Evolutionary conservation across 2,888 invertebrate species (phyloP).

Genomic region (Patella pellucida): DNA sequence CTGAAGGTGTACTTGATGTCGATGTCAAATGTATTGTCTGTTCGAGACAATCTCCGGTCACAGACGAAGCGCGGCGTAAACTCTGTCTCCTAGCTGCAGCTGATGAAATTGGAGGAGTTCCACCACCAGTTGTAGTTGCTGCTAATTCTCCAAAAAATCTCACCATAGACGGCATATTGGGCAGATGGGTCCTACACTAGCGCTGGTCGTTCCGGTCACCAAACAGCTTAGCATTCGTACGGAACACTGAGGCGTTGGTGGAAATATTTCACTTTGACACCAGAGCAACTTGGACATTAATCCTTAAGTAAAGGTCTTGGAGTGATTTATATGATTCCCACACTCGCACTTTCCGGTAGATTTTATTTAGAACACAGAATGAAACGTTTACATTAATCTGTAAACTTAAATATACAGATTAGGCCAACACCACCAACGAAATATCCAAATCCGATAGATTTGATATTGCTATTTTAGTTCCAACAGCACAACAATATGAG

Average conservation of each 20-base stretch:
- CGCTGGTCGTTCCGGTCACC: background rate
- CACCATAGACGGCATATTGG: conserved; percentile 43
- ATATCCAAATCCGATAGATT: too few species aligned
- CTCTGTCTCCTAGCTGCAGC: conserved; percentile 44
- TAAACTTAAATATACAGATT: too few species aligned
- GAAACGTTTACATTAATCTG: too few species aligned
- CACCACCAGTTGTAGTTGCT: conserved; percentile 26
- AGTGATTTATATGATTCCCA: too few species aligned
- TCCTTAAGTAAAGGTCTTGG: too few species aligned
- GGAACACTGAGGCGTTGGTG: background rate
- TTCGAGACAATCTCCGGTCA: conserved; percentile 54
- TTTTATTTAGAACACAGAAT: too few species aligned
- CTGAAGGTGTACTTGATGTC: conserved; percentile 43
- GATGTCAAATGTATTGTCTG: conserved; percentile 54
- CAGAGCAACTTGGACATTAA: too few species aligned
- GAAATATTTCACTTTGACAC: too few species aligned
- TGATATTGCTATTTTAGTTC: too few species aligned
- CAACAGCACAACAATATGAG: too few species aligned
- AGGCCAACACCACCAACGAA: too few species aligned
- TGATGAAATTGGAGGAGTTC: conserved; percentile 33
- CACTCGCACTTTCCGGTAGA: too few species aligned
- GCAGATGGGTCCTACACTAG: conserved; percentile 6
- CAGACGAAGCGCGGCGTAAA: conserved; percentile 54
- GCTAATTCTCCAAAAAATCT: conserved; percentile 43
- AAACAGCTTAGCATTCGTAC: background rate